Evolutionary conservation across 1,140 invertebrate species (phyloP), one percentile per base, ranked within the genome.

Genomic region (Magallana gigas): DNA sequence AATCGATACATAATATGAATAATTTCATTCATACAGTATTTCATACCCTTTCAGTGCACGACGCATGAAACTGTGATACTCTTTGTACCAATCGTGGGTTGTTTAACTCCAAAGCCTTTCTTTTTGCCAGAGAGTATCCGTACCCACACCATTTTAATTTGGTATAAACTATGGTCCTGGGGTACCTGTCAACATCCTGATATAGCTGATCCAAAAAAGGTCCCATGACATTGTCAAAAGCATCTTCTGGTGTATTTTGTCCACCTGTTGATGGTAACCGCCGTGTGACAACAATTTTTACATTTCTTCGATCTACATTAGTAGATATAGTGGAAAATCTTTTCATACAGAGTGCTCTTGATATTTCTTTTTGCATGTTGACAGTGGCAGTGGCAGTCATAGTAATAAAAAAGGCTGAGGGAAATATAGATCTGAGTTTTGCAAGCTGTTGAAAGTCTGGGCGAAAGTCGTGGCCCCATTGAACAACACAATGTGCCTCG

Each of bases 331-430:
- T 86, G 8, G 2, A 18, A 14, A 58, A 58, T 12, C 9, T 59
- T 60, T 59, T 48, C 58, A 86, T 80, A 14, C 12, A 18, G 9
- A 86, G 36, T 0, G 59, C 48, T 57, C 81, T 57, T 5, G 58
- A n/a, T 58, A 86, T 86, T 86, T 86, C 58, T 80, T 81, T 80
- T 81, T 58, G 64, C 85, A 86, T 86, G 0, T 12, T n/a, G 4
- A 59, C 57, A 59, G 71, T 86, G n/a, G 85, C 85, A 36, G 85
- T 86, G 16, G 85, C 85, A 16, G 85, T 81, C 23, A 86, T 18
- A 1, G 71, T 57, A 6, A 86, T 56, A 36, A 86, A 58, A 16
- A 59, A 29, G 23, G 23, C 1, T 12, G 8, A 9, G 14, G 71
- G 85, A 48, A 86, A 81, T 23, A 81, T 36, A 23, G 71, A 57